phyloP scores from a whole-genome alignment of 2,113 vertebrate species.

The Hystrix cristata region DNA sequence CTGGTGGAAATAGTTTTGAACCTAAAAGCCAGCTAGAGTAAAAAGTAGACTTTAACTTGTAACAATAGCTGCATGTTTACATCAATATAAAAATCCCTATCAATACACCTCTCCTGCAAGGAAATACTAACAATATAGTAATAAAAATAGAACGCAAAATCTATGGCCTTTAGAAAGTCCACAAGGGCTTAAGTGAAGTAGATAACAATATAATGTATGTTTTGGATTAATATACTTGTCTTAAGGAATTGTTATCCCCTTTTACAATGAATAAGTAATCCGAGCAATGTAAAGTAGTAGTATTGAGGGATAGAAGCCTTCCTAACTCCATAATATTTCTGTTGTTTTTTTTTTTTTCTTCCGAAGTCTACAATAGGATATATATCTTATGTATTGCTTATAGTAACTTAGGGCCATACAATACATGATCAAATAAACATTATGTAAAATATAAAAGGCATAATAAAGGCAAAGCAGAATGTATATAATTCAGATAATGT shows the following conservation, averaged over 20 bases:
- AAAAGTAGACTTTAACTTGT: slow-evolving; percentile 41
- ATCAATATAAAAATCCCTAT: slow-evolving; percentile 21
- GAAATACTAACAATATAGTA: background rate
- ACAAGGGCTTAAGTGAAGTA: background rate
- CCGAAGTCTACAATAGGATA: too few species aligned
- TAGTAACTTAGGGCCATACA: background rate
- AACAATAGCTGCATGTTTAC: slow-evolving; percentile 59
- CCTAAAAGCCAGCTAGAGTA: background rate
- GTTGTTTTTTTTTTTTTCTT: too few species aligned
- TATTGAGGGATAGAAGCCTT: background rate
- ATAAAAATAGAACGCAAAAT: background rate
- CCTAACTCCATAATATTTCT: background rate
- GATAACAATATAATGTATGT: background rate
- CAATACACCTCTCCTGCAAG: rapidly evolving
- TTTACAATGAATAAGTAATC: background rate
- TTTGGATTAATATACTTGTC: background rate
- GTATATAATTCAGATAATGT: background rate
- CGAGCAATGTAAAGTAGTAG: background rate
- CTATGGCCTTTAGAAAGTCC: background rate
- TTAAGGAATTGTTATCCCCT: background rate
- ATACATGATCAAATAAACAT: background rate
- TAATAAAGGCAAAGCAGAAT: background rate
- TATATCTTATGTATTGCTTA: background rate
- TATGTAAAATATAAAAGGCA: background rate
- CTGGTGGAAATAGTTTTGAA: slow-evolving; percentile 13